Conservation (phyloP, 2,888 invertebrate species). For the Acanthosepion lycidas region DNA sequence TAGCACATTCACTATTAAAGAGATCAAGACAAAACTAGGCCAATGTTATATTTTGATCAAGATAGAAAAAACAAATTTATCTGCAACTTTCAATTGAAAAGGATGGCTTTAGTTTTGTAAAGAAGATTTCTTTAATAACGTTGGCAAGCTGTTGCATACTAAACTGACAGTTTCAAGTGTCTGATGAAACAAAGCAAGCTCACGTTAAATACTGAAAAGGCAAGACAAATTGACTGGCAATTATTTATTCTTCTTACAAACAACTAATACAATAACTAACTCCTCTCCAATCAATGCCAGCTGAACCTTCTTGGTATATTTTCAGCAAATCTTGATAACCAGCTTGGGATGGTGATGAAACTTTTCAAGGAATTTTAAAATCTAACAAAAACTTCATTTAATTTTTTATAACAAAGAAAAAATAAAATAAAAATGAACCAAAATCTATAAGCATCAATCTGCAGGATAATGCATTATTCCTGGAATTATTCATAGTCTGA, state of each 20-base stretch:
- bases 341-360: conserved; percentile 44
- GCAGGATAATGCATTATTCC: neutral
- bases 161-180: conserved; percentile 5
- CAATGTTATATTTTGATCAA: neutral
- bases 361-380: neutral
- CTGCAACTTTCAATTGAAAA: neutral
- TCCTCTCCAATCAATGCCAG: conserved; percentile 39
- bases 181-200: conserved; percentile 39
- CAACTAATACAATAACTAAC: conserved; percentile 45
- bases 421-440: neutral
- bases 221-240: conserved; percentile 46
- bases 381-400: neutral
- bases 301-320: conserved; percentile 24
- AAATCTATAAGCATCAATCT: neutral
- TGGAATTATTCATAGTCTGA: neutral
- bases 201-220: conserved; percentile 44
- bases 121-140: conserved; percentile 12
- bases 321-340: conserved; percentile 35
- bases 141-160: conserved; percentile 18
- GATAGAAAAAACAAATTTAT: neutral
- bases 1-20: conserved; percentile 6
- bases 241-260: conserved; percentile 44
- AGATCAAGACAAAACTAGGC: conserved; percentile 13
- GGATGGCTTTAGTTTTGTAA: neutral
- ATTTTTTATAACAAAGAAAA: neutral